A percentile compares a stretch with the other conserved stretches of the same genome.
These are phyloP conservation scores for Marcusenius ussheri DNA, from an alignment of 2,113 vertebrate genomes.

Conservation along the genomic window DNA sequence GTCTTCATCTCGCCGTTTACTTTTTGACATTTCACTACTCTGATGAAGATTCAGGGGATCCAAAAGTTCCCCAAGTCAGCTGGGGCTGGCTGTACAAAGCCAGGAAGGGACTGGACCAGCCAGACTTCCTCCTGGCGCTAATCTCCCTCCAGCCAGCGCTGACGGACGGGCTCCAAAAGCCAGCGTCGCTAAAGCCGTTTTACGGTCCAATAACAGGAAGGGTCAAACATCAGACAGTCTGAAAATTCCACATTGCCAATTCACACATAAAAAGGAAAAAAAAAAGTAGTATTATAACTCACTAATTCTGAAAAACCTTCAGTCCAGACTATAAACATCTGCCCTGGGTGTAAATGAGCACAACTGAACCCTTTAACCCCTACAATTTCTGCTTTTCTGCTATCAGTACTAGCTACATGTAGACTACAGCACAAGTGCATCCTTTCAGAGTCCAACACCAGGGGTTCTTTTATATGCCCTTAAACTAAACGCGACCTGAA, in stretches of 20 bases:
- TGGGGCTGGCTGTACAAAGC: background rate
- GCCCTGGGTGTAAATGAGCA: background rate
- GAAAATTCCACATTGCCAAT: background rate
- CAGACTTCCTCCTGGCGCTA: background rate
- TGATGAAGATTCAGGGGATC: background rate
- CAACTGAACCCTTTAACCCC: background rate
- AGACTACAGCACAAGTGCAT: background rate
- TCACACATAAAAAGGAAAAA: background rate
- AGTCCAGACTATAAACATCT: background rate
- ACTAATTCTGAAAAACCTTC: background rate
- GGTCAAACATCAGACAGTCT: background rate
- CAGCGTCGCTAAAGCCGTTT: background rate
- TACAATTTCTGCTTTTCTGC: background rate
- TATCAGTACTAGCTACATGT: background rate
- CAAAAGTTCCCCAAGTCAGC: background rate
- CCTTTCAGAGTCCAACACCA: background rate
- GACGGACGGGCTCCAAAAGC: background rate
- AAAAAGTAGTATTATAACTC: background rate
- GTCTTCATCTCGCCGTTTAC: background rate
- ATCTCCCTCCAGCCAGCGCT: background rate
- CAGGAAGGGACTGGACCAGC: background rate
- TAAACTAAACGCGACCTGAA: background rate
- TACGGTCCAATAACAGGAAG: background rate
- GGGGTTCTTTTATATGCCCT: background rate
- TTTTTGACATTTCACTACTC: background rate